Evolutionary conservation across 2,888 invertebrate genomes (phyloP).

Genomic region (Anthrax anthrax): DNA sequence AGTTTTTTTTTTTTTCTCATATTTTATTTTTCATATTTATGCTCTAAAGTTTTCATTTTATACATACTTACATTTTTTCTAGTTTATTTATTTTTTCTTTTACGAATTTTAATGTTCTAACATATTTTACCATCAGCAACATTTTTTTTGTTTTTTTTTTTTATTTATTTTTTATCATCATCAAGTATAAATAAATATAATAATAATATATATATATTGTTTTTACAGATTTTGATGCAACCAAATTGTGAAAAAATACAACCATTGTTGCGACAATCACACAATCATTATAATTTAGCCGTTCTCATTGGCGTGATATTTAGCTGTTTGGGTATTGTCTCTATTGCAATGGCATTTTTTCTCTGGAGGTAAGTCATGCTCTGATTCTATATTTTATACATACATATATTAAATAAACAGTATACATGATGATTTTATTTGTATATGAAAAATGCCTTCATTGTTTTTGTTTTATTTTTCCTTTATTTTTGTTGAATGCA

Average conservation of each 20-base stretch:
- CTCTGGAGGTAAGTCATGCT: constrained; percentile 51
- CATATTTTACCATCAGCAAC: no score
- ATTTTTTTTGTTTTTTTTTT: neutral
- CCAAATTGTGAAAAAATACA: constrained; percentile 51
- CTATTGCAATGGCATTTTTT: constrained; percentile 53
- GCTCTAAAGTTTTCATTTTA: no score
- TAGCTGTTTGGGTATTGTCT: constrained; percentile 51
- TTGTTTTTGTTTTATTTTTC: no score
- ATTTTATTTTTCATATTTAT: no score
- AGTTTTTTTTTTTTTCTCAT: no score
- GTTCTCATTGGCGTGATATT: constrained; percentile 57
- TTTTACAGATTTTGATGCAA: constrained; percentile 42
- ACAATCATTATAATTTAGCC: constrained; percentile 51
- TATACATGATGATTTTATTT: no score
- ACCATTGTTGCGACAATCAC: constrained; percentile 41
- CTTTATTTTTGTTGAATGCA: no score
- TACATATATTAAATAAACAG: no score
- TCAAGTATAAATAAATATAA: no score
- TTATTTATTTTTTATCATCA: neutral
- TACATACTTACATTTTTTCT: no score
- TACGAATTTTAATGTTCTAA: neutral
- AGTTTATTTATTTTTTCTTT: neutral
- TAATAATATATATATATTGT: constrained; percentile 1
- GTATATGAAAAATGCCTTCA: no score
- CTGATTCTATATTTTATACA: neutral